Evolutionary conservation across 2,888 invertebrate genomes (phyloP).

Genomic region (Luperina testacea): DNA sequence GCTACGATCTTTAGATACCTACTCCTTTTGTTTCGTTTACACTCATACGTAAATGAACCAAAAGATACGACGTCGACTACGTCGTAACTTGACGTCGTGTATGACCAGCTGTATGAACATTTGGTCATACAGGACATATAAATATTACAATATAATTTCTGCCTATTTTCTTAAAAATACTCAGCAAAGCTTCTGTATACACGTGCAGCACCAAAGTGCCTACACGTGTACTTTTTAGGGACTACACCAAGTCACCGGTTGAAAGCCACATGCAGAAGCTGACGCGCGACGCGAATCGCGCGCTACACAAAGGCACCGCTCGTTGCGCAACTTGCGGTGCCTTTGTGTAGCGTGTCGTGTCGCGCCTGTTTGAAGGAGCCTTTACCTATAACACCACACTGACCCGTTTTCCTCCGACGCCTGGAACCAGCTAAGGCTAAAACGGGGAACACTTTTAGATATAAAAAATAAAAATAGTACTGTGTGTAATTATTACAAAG

Average conservation of each 20-base stretch:
- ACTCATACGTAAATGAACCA: background rate
- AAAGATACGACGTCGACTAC: background rate
- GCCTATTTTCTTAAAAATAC: background rate
- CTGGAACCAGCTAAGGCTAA: background rate
- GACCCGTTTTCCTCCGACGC: slow-evolving; percentile 12
- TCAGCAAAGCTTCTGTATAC: slow-evolving; percentile 3
- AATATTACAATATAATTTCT: background rate
- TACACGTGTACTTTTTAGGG: background rate
- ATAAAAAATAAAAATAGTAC: slow-evolving; percentile 1
- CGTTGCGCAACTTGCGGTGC: too few relatives aligned
- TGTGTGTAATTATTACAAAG: background rate
- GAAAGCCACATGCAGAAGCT: slow-evolving; percentile 16
- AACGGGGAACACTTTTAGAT: background rate
- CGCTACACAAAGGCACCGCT: too few relatives aligned
- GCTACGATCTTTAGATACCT: background rate
- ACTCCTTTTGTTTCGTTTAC: too few relatives aligned
- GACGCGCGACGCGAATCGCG: too few relatives aligned
- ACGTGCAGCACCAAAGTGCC: background rate
- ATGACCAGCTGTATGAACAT: too few relatives aligned
- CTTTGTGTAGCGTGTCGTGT: too few relatives aligned
- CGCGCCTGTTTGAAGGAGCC: too few relatives aligned
- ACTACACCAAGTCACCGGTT: slow-evolving; percentile 5
- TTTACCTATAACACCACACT: slow-evolving; percentile 6
- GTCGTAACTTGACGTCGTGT: too few relatives aligned
- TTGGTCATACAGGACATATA: too few relatives aligned